phyloP scores from a whole-genome alignment of 2,888 invertebrate species.

The Pristionchus entomophagus region DNA sequence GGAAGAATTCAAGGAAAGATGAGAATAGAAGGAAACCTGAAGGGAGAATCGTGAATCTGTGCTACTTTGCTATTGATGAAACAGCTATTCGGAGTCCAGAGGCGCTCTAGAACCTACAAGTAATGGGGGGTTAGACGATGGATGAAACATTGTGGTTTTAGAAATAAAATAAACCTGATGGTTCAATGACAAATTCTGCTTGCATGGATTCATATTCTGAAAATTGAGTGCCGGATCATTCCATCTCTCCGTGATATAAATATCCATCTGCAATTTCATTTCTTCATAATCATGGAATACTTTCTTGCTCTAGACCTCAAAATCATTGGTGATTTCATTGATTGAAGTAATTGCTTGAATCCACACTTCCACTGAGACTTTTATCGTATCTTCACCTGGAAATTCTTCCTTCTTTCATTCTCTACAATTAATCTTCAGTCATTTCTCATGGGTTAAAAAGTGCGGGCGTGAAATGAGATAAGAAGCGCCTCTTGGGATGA shows the following conservation, averaged over 20 bases:
- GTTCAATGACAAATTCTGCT: conserved; percentile 67
- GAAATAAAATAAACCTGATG: conserved; percentile 54
- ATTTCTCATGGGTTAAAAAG: conserved; percentile 11
- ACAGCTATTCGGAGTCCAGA: conserved; percentile 74
- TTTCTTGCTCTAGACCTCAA: conserved; percentile 50
- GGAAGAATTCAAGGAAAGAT: background rate
- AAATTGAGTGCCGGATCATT: conserved; percentile 65
- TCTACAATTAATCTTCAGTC: background rate
- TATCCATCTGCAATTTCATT: conserved; percentile 56
- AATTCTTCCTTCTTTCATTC: conserved; percentile 8
- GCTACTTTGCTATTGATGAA: conserved; percentile 70
- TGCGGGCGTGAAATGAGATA: conserved; percentile 27
- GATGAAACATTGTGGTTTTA: background rate
- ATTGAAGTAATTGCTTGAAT: conserved; percentile 68
- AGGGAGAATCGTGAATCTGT: conserved; percentile 67
- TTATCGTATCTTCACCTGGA: conserved; percentile 64
- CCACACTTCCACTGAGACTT: conserved; percentile 65
- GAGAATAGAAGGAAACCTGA: conserved; percentile 38
- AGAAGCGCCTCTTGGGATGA: conserved; percentile 11
- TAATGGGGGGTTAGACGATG: background rate
- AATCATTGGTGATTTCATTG: conserved; percentile 67
- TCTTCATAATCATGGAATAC: background rate
- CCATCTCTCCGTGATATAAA: conserved; percentile 69
- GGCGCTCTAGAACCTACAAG: conserved; percentile 55
- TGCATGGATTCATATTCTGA: conserved; percentile 64